Base-by-base conservation (phyloP, 2,888 invertebrate species). In the Eristalis arbustorum region DNA sequence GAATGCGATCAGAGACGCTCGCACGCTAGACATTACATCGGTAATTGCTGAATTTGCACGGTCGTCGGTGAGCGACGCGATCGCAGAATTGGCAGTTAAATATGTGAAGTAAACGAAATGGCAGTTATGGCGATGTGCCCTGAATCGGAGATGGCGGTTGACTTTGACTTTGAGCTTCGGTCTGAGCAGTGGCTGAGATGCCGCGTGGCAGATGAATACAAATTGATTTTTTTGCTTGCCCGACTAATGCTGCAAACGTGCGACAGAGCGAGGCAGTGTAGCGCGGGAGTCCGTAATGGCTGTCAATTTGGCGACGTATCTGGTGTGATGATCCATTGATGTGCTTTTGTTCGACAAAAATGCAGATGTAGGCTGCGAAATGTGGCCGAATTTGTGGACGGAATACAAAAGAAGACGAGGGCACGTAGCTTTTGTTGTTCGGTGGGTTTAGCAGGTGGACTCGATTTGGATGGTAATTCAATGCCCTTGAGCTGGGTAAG, bases 101-200 rank as follows among this genome's bases (percentile, higher is more conserved):
- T 18, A 18, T 49, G 18, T 49, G 49, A 49, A 18, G 49, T 3
- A 8, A 3, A 49, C 49, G 49, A 49, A 49, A 49, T 49, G 49
- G 49, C 42, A 75, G 59, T 61, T 67, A 67, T 75, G 67, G 67
- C 67, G n/a, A 49, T 68, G 67, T 75, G 67, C 61, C 61, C 75
- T 67, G 67, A 75, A 75, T 75, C 61, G 22, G 61, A 49, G 67
- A 75, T 75, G 28, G 42, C 59, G 31, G 42, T 67, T 67, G 75
- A 67, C 75, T 66, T 75, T 66, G 74, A 71, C 49, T 49, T 49
- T 49, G 49, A 49, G 18, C 13, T 49, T 18, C 18, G 0, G n/a
- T 49, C 18, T 49, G 4, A 31, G 31, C 6, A 31, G 1, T 8
- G 49, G 8, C 37, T 8, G 49, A 49, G 49, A 49, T 49, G 49